Evolutionary conservation across 2,888 invertebrate genomes (phyloP), one percentile per base, ranked within the genome.

Genomic region (Pollenia griseotomentosa): DNA sequence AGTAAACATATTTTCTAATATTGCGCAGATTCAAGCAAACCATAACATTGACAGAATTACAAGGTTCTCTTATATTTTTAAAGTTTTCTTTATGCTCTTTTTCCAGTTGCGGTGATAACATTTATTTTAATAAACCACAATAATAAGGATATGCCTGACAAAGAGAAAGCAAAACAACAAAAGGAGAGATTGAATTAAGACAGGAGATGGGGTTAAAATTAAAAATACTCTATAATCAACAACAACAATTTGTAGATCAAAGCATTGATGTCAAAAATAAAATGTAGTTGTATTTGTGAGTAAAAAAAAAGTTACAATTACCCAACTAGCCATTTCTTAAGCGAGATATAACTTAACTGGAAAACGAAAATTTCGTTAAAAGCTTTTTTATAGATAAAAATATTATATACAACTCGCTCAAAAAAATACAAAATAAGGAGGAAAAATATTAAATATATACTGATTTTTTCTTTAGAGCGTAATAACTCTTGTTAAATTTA

Each of bases 1-100:
- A 75, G 55, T 16, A 77, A 75, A 77, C 75, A 71, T 44, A 19
- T 48, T 51, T 42, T 44, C 0, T 19, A 16, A 46, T 10, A 83
- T 46, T 83, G 71, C 77, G 83, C 83, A 77, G 70, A 12, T 51
- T 33, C 55, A 4, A 57, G 19, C 12, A 63, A 51, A 44, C 51
- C 3, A 61, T 23, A 12, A 42, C 5, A 11, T 2, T 3, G 12
- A 16, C 2, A 23, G 23, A 23, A 23, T 23, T 23, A 23, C 23
- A 23, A 23, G 23, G 33, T 8, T 78, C 68, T 78, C 79, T 61
- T 70, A 19, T 33, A 53, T 51, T 44, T 11, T 61, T 48, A 57
- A 44, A 8, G 19, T 42, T 12, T 51, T 40, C 16, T 63, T 12
- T 48, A 40, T 42, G 9, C 10, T 53, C 53, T 7, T 53, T n/a